These are phyloP conservation scores for Leuciscus waleckii DNA, from an alignment of 2,797 vertebrate genomes.

Conservation along the genomic window DNA sequence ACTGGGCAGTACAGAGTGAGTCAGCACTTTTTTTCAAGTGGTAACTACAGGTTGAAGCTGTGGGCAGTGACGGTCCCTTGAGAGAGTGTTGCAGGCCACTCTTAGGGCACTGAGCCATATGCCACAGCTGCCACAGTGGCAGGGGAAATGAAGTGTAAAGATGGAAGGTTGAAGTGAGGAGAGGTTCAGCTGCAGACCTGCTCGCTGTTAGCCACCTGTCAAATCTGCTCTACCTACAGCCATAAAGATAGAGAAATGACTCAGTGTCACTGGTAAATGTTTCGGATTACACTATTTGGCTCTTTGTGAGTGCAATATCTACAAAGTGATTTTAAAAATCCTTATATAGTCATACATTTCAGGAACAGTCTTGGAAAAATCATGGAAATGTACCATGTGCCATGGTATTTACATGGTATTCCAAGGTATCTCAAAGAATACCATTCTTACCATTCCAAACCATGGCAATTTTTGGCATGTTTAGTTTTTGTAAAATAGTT, in stretches of 20 bases:
- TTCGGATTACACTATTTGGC: not conserved
- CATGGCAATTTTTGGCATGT: not conserved
- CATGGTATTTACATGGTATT: not conserved
- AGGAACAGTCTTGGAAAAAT: not conserved
- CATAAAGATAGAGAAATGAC: not conserved
- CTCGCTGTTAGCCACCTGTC: constrained; percentile 3
- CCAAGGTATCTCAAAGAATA: not conserved
- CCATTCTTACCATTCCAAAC: not conserved
- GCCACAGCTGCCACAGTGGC: constrained; percentile 31
- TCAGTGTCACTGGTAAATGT: not conserved
- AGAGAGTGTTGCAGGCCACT: constrained; percentile 37
- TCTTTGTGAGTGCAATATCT: not conserved
- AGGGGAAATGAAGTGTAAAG: constrained; percentile 55
- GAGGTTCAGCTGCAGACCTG: constrained; percentile 37
- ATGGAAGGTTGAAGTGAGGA: constrained; percentile 41
- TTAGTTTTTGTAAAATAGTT: not conserved
- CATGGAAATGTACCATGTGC: too few relatives aligned
- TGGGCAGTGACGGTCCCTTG: constrained; percentile 35
- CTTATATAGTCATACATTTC: not conserved
- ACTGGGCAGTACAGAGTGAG: constrained; percentile 58
- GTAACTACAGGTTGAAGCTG: constrained; percentile 26
- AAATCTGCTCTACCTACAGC: not conserved
- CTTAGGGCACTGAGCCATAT: constrained; percentile 54
- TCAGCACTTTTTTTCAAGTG: constrained; percentile 52
- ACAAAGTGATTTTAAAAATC: not conserved